These are phyloP conservation scores for Lepisosteus osseus DNA, from an alignment of 2,113 vertebrate genomes.

Conservation along the genomic window DNA sequence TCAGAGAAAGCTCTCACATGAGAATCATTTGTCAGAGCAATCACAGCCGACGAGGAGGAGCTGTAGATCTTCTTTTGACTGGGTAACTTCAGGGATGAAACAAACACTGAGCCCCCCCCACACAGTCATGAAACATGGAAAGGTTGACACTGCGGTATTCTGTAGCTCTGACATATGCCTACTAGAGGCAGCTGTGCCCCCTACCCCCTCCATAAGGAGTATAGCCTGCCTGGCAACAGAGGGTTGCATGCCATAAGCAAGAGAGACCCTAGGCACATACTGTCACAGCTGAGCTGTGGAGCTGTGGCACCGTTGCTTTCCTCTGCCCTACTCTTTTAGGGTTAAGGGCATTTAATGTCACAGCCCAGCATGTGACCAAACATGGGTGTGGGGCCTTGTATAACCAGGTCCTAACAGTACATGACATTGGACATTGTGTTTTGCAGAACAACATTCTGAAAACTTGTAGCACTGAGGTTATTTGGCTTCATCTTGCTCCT, in stretches of 20 bases:
- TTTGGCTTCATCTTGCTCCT: conserved; percentile 44
- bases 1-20: too few species aligned
- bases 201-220: background rate
- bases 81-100: too few species aligned
- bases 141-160: background rate
- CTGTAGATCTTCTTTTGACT: too few species aligned
- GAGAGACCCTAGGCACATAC: background rate
- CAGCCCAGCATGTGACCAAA: conserved; percentile 55
- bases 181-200: background rate
- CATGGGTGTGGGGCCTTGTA: conserved; percentile 53
- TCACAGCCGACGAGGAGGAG: too few species aligned
- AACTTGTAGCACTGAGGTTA: conserved; percentile 51
- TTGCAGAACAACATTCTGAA: conserved; percentile 46
- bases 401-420: conserved; percentile 59
- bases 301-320: background rate
- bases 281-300: conserved; percentile 3
- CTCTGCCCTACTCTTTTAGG: conserved; percentile 49
- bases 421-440: conserved; percentile 40
- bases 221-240: background rate
- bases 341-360: conserved; percentile 65
- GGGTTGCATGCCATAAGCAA: background rate
- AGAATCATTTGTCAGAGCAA: too few species aligned
- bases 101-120: too few species aligned
- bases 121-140: background rate
- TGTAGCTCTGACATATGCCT: background rate